Percentiles rank a stretch among this genome's conserved stretches.
These are phyloP conservation scores for Trichonephila inaurata DNA, from an alignment of 1,140 invertebrate species.

Conservation along the genomic window DNA sequence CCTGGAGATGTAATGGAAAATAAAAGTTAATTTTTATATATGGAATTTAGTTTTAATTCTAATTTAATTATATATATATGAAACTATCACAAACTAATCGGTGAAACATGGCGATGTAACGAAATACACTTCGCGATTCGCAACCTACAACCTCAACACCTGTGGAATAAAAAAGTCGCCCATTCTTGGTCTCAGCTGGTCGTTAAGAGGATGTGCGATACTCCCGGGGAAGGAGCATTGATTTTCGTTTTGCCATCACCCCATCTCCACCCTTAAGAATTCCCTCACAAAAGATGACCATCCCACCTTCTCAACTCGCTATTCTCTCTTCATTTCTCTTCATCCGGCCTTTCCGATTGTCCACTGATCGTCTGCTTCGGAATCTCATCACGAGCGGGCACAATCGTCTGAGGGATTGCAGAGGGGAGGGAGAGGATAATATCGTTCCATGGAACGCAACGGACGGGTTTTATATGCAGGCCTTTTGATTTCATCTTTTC, in stretches of 20 bases:
- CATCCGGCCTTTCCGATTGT: slow-evolving; percentile 26
- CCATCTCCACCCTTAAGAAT: slow-evolving; percentile 5
- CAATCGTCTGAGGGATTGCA: no score
- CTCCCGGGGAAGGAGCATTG: slow-evolving; percentile 40
- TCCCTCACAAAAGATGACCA: slow-evolving; percentile 43
- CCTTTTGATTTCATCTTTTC: not conserved
- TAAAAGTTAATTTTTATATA: no score
- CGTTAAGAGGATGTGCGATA: not conserved
- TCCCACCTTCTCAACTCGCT: slow-evolving; percentile 25
- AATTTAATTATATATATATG: no score
- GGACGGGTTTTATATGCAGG: not conserved
- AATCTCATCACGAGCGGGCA: slow-evolving; percentile 39
- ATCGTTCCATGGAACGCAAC: not conserved
- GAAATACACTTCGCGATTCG: not conserved
- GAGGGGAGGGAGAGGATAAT: not conserved
- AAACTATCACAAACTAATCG: no score
- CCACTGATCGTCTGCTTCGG: slow-evolving; percentile 47
- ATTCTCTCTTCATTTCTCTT: slow-evolving; percentile 48
- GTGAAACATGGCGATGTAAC: not conserved
- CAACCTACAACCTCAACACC: not conserved
- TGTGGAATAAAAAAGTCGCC: slow-evolving; percentile 24
- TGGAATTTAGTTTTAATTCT: no score
- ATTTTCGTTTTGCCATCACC: slow-evolving; percentile 56
- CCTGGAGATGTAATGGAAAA: no score
- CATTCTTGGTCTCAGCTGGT: slow-evolving; percentile 57